Base-by-base conservation (phyloP, 2,888 invertebrate species). In the Napeogenes inachia region DNA sequence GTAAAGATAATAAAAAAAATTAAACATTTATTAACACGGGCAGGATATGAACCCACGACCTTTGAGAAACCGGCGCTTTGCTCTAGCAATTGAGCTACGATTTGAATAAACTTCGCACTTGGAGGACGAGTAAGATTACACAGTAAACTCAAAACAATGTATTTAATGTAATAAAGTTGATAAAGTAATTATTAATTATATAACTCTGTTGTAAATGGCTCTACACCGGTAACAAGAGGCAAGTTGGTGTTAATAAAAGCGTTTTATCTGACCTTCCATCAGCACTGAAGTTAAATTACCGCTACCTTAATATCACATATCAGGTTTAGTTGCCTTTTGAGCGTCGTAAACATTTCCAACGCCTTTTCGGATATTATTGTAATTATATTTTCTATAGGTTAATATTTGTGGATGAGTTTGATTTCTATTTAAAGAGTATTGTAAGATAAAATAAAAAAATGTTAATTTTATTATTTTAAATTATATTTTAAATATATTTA, bases 241-340 rank as follows among this genome's bases (percentile, higher is more conserved):
- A 65, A 65, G 68, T 68, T 66, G 64, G 64, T 65, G 65, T 68
- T 68, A 68, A 68, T 69, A 68, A 69, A 70, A 67, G 67, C 71
- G 67, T 68, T 71, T 67, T 67, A 74, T 72, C 73, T 68, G 64
- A 67, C 69, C 66, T 67, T 60, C 65, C 66, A 71, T 67, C 68
- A 68, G 67, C 69, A 67, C 67, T 57, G 66, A 71, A 73, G 70
- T 72, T 71, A 71, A 73, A 73, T 73, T 73, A 68, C 70, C 65
- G 71, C 55, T 64, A 67, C 65, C 69, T 71, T 65, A 67, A 69
- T 61, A 64, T 68, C 66, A 61, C 65, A 60, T 70, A 69, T 68
- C 62, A 68, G 62, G 63, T 66, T 65, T 55, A 45, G 54, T 62
- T 59, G 61, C 59, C 59, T 60, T 64, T 61, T 66, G 54, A 54